A percentile compares a stretch with the other conserved stretches of the same genome.
These are phyloP conservation scores for Streptopelia turtur DNA, from an alignment of 2,797 vertebrate genomes.

Conservation along the genomic window DNA sequence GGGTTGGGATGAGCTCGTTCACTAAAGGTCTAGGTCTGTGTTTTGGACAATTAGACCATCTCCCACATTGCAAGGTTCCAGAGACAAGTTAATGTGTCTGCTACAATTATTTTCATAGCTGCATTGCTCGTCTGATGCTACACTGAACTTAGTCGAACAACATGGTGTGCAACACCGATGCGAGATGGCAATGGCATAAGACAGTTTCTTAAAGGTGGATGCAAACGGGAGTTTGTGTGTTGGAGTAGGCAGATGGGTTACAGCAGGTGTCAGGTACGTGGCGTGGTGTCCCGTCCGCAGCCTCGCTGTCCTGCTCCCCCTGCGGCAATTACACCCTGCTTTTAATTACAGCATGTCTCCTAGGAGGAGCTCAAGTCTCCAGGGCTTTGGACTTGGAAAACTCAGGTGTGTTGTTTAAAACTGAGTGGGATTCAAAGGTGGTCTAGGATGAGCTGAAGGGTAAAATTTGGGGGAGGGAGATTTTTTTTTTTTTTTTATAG, in stretches of 20 bases:
- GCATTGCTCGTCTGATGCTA: background rate
- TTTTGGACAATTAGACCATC: background rate
- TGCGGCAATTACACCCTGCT: rapidly evolving
- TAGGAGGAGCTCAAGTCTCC: background rate
- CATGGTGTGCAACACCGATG: rapidly evolving
- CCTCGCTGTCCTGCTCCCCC: background rate
- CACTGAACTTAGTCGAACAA: too few species aligned
- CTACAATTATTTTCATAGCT: background rate
- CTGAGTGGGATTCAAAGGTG: too few species aligned
- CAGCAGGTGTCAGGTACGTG: rapidly evolving
- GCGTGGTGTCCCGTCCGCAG: background rate
- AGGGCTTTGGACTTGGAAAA: background rate
- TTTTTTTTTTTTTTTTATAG: background rate
- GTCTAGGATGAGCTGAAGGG: background rate
- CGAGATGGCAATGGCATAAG: rapidly evolving
- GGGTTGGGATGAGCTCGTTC: background rate
- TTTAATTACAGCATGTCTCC: rapidly evolving
- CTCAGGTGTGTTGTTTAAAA: background rate
- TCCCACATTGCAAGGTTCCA: background rate
- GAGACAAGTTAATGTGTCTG: background rate
- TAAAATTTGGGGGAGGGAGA: background rate
- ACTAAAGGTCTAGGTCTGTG: background rate
- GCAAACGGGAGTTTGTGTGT: background rate
- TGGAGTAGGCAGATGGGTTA: background rate
- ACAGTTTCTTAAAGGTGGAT: rapidly evolving